phyloP scores from a whole-genome alignment of 1,140 invertebrate genomes.

The Caligus rogercresseyi region DNA sequence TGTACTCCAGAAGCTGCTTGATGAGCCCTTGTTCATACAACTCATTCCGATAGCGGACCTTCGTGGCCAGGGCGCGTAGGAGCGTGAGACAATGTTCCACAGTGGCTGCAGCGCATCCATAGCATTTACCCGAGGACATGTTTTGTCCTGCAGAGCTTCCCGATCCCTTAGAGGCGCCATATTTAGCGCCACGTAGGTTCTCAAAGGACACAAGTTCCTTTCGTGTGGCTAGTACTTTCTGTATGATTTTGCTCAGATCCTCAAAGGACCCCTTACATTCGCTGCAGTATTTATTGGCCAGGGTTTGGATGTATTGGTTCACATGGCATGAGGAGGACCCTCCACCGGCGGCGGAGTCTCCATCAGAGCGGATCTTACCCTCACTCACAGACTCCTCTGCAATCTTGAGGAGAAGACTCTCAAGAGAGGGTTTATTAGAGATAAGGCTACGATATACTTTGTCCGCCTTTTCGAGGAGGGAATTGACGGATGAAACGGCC shows the following conservation, averaged over 20 bases:
- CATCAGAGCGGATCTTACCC: constrained; percentile 28
- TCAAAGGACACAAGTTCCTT: constrained; percentile 83
- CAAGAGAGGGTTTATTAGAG: constrained; percentile 68
- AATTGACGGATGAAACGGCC: constrained; percentile 74
- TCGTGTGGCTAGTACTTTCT: constrained; percentile 69
- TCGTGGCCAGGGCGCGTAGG: constrained; percentile 71
- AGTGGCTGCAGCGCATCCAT: constrained; percentile 64
- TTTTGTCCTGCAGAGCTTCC: neutral
- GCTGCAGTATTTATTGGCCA: constrained; percentile 78
- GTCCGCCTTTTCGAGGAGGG: constrained; percentile 79
- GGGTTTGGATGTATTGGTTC: constrained; percentile 37
- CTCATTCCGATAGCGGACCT: constrained; percentile 50
- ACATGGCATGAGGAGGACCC: constrained; percentile 27
- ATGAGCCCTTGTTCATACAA: constrained; percentile 72
- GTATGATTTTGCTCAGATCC: constrained; percentile 83
- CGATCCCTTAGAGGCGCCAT: neutral
- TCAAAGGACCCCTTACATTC: constrained; percentile 89
- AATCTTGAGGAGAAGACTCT: constrained; percentile 34
- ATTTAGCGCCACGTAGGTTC: constrained; percentile 31
- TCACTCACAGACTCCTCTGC: constrained; percentile 6
- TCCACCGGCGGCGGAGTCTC: constrained; percentile 21
- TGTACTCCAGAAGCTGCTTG: constrained; percentile 72
- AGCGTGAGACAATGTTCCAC: constrained; percentile 85
- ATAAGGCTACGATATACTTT: constrained; percentile 75
- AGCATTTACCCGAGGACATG: constrained; percentile 41